These are phyloP conservation scores for Nannobrachium achirus DNA, from an alignment of 2,113 vertebrate species.

Conservation along the genomic window DNA sequence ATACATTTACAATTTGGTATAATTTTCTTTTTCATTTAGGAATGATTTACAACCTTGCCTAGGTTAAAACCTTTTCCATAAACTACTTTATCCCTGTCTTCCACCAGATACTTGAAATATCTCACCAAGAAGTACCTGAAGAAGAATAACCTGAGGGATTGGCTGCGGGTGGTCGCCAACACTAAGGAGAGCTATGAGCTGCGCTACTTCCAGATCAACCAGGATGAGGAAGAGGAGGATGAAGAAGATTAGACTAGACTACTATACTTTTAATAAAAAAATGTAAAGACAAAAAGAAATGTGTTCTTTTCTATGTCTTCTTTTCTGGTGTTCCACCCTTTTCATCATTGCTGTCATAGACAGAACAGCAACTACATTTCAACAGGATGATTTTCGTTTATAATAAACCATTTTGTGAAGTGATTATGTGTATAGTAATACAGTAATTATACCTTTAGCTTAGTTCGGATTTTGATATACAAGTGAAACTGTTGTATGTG, in stretches of 20 bases:
- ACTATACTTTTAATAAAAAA: constrained; percentile 72
- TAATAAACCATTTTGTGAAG: no score
- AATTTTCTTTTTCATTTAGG: no score
- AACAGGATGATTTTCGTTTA: no score
- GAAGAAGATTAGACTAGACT: constrained; percentile 88
- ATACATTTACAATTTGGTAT: no score
- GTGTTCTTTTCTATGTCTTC: constrained; percentile 2
- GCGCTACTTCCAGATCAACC: constrained; percentile 98
- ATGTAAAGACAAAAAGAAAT: constrained; percentile 11
- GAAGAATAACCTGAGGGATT: constrained; percentile 95
- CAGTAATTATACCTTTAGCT: background rate
- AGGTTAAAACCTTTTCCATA: background rate
- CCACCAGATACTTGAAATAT: constrained; percentile 92
- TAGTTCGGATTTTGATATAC: background rate
- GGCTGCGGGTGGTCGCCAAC: constrained; percentile 94
- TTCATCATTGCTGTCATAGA: background rate
- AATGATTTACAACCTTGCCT: no score
- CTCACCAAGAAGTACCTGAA: constrained; percentile 98
- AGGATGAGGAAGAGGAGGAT: constrained; percentile 94
- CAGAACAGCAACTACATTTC: no score
- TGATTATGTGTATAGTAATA: no score
- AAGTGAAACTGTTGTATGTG: background rate
- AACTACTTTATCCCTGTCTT: constrained; percentile 1
- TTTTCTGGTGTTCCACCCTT: background rate
- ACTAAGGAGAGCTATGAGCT: constrained; percentile 96